Conservation (phyloP, 2,888 invertebrate genomes). For the Dolomedes plantarius region DNA sequence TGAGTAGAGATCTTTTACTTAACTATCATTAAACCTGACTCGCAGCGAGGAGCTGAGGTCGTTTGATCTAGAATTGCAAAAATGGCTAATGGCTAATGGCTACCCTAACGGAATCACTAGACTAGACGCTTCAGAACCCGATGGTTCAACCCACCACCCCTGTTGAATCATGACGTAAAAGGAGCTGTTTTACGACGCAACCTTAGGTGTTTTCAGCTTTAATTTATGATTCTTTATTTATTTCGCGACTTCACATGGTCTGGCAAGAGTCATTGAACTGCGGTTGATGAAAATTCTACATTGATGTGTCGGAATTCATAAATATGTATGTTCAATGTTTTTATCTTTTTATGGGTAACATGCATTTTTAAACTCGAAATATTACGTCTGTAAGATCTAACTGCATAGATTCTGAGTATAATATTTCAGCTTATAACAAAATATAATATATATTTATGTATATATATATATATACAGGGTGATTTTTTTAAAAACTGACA, state of each 20-base stretch:
- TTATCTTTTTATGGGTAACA: no score
- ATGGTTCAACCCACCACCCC: background rate
- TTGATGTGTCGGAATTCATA: no score
- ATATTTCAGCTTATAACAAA: no score
- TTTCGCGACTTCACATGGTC: background rate
- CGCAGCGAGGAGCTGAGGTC: background rate
- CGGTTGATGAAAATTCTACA: background rate
- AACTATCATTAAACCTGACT: slow-evolving; percentile 58
- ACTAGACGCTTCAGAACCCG: background rate
- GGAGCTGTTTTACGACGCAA: background rate
- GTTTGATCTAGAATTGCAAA: background rate
- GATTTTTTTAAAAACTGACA: no score
- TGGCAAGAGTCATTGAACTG: background rate
- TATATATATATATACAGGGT: no score
- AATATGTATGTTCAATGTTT: no score
- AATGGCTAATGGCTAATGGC: background rate
- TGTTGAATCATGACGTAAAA: background rate
- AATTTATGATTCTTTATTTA: background rate
- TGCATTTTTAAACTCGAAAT: no score
- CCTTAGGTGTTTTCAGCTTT: background rate
- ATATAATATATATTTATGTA: no score
- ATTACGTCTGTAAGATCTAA: no score
- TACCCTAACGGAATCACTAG: background rate
- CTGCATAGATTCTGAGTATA: no score
- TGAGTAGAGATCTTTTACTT: slow-evolving; percentile 34